Base-by-base conservation (phyloP, 2,888 invertebrate species). In the Carabus problematicus region DNA sequence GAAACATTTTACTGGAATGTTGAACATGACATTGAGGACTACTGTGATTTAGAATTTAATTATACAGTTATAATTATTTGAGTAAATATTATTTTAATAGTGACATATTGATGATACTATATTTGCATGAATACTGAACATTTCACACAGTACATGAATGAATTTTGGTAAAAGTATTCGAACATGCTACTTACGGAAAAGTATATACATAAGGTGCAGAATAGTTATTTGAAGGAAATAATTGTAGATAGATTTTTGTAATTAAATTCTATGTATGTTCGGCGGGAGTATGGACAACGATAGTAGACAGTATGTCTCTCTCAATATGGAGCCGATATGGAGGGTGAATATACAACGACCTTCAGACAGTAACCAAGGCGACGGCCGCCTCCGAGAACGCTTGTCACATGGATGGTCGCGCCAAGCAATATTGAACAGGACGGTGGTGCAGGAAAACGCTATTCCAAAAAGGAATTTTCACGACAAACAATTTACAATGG, bases 341-440 rank as follows among this genome's bases (percentile, higher is more conserved):
- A 42, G 64, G 42, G 64, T 42, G 55, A 64, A 54, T 39, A 39
- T 43, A 43, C 54, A 59, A 59, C 59, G 66, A 66, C 66, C 66
- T 66, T 66, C 59, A 66, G 58, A 59, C 66, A 59, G 66, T 66
- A 66, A 66, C 66, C 66, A 66, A 59, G 66, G 58, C 59, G 58
- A 66, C 64, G 45, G 29, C 47, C 64, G 52, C 40, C 43, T 61
- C 52, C 40, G 59, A 19, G 59, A 66, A 58, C 59, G 29, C 66
- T 59, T 66, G 56, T 56, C 56, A 56, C 56, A 56, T 56, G 56
- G 56, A 56, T 56, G 56, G 56, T 59, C 59, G 59, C 54, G 64
- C 11, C 54, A 43, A 64, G 56, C 40, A 52, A 62, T 64, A 64
- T 64, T 64, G 64, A 64, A 64, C 56, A 52, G 52, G 52, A 52